phyloP scores from a whole-genome alignment of 2,797 vertebrate species.

The Thripadectes ignobilis region DNA sequence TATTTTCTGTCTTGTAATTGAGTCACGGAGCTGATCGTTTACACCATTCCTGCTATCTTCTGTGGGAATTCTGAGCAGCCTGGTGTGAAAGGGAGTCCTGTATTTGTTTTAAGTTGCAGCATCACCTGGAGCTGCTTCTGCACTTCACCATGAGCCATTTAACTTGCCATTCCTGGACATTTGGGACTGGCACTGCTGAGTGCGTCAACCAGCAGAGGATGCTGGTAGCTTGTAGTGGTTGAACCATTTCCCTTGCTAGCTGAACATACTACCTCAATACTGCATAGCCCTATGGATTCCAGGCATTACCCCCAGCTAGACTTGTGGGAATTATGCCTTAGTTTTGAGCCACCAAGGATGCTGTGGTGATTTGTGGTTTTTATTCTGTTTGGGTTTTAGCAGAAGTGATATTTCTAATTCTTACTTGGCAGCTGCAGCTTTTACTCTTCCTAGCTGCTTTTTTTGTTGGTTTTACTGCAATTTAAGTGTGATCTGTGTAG shows the following conservation, averaged over 20 bases:
- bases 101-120: neutral
- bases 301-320: accelerated
- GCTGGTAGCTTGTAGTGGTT: neutral
- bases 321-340: neutral
- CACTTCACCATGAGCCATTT: neutral
- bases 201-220: slow-evolving; percentile 10
- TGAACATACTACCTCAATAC: neutral
- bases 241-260: neutral
- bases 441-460: neutral
- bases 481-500: neutral
- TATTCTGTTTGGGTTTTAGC: neutral
- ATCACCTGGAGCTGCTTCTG: neutral
- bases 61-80: neutral
- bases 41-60: neutral
- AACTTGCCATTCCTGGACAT: neutral
- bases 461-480: neutral
- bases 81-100: neutral
- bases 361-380: neutral
- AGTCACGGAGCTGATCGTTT: neutral
- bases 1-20: neutral
- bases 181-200: neutral
- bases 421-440: neutral
- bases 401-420: neutral
- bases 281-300: neutral
- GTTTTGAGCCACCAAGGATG: neutral